phyloP scores from a whole-genome alignment of 1,140 invertebrate species.

The Lordiphosa mommai region DNA sequence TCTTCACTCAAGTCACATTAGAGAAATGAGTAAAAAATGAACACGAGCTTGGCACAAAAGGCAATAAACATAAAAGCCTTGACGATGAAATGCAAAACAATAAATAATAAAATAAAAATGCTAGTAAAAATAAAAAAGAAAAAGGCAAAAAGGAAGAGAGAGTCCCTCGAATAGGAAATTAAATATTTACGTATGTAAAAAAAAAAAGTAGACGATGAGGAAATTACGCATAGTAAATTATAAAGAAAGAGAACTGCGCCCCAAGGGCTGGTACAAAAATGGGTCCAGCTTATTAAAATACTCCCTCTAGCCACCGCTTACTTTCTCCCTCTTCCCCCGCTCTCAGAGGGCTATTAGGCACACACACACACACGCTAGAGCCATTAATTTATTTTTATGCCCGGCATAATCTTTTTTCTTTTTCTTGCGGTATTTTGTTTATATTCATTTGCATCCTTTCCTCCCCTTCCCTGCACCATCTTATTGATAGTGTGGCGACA shows the following conservation, averaged over 20 bases:
- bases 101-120: constrained; percentile 68
- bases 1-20: constrained; percentile 11
- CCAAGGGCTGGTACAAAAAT: neutral
- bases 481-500: constrained; percentile 38
- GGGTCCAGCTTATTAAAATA: constrained; percentile 48
- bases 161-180: constrained; percentile 47
- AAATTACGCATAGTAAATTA: constrained; percentile 73
- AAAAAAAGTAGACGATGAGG: constrained; percentile 38
- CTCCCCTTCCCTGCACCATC: neutral
- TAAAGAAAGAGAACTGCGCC: constrained; percentile 40
- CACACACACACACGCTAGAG: constrained; percentile 27
- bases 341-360: no score
- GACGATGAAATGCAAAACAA: constrained; percentile 68
- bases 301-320: neutral
- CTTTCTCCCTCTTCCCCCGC: neutral
- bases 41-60: constrained; percentile 15
- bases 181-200: constrained; percentile 72
- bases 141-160: neutral
- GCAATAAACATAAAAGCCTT: constrained; percentile 63
- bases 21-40: neutral
- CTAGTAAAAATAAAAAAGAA: constrained; percentile 13
- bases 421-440: constrained; percentile 38
- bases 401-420: constrained; percentile 59
- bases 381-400: constrained; percentile 76
- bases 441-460: constrained; percentile 40